Conservation (phyloP, 2,797 vertebrate species). For the Falco peregrinus region DNA sequence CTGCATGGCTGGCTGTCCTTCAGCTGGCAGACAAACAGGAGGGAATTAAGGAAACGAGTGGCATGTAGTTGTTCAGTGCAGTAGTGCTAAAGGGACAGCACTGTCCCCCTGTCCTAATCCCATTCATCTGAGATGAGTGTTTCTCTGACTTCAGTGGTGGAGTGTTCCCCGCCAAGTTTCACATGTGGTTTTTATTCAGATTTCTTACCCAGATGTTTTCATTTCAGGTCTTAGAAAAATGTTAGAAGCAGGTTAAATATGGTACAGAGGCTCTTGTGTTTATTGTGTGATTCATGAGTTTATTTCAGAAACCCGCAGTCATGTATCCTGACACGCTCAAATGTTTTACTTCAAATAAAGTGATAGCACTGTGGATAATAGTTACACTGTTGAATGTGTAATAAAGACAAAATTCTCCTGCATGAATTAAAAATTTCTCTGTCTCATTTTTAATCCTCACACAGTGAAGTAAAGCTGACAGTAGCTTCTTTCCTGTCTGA, state of each 20-base stretch:
- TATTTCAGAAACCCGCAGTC: slow-evolving; percentile 52
- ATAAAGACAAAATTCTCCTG: not conserved
- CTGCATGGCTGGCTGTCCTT: not conserved
- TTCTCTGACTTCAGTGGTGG: slow-evolving; percentile 3
- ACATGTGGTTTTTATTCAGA: slow-evolving; percentile 37
- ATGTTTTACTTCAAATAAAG: slow-evolving; percentile 38
- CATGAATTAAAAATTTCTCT: not conserved
- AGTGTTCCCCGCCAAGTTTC: not conserved
- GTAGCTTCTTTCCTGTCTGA: slow-evolving; percentile 96
- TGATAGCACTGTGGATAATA: slow-evolving; percentile 12
- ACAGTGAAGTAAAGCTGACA: slow-evolving; percentile 93
- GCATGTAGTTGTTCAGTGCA: not conserved
- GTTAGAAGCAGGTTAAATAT: slow-evolving; percentile 41
- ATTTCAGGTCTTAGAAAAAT: slow-evolving; percentile 47
- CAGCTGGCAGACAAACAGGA: not conserved
- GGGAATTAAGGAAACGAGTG: not conserved
- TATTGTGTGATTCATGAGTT: slow-evolving; percentile 54
- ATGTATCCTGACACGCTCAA: slow-evolving; percentile 28
- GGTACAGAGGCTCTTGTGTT: slow-evolving; percentile 63
- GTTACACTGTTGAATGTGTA: not conserved
- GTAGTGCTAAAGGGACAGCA: not conserved
- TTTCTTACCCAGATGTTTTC: slow-evolving; percentile 55
- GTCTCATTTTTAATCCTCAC: slow-evolving; percentile 42
- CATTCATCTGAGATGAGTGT: not conserved
- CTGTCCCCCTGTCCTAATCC: not conserved